These are phyloP conservation scores for Elgaria multicarinata DNA, from an alignment of 2,113 vertebrate species.

Conservation along the genomic window DNA sequence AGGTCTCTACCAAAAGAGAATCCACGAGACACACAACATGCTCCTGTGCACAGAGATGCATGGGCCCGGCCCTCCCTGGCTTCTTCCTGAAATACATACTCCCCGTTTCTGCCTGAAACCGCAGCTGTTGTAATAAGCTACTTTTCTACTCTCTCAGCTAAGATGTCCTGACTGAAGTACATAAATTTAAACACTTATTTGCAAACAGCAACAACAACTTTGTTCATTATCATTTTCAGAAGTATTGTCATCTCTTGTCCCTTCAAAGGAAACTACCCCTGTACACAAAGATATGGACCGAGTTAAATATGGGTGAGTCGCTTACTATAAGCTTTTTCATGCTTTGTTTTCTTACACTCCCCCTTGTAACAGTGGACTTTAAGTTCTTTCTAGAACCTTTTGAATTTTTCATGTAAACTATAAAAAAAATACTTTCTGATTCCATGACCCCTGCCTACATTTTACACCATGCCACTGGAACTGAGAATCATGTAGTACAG, in stretches of 20 bases:
- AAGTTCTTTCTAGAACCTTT: not conserved
- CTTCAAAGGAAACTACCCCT: constrained; percentile 50
- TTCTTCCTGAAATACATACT: not conserved
- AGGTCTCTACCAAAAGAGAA: not conserved
- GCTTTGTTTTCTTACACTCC: too few species aligned
- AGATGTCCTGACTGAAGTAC: not conserved
- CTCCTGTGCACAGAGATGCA: not conserved
- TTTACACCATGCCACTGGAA: not conserved
- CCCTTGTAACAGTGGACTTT: not conserved
- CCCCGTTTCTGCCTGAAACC: not conserved
- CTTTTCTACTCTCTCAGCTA: not conserved
- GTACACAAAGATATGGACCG: constrained; percentile 50
- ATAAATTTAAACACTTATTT: too few species aligned
- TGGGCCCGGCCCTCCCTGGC: not conserved
- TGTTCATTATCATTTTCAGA: constrained; percentile 30
- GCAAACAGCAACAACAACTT: not conserved
- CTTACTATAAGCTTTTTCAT: not conserved
- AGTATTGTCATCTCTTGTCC: constrained; percentile 27
- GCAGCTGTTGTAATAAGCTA: not conserved
- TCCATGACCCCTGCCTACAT: not conserved
- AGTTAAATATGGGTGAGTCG: constrained; percentile 64
- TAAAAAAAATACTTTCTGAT: not conserved
- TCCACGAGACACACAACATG: not conserved
- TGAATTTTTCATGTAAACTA: not conserved
- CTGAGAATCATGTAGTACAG: not conserved